Percentiles rank a stretch among this genome's conserved stretches.
These are phyloP conservation scores for Drosophila ercepeae DNA, from an alignment of 1,140 invertebrate genomes.

Conservation along the genomic window DNA sequence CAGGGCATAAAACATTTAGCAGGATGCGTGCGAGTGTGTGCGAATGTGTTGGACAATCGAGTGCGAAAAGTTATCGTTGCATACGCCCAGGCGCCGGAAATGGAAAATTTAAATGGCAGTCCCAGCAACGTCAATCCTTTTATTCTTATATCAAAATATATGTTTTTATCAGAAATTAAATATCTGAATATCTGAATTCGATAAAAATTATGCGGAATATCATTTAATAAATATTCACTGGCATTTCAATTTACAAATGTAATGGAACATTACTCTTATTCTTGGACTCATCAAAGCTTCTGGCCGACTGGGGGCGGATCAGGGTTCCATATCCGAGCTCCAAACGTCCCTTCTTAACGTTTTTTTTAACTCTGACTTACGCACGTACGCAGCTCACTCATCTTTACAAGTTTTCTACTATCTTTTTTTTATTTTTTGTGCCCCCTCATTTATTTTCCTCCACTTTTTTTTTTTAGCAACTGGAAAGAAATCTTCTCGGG, in stretches of 20 bases:
- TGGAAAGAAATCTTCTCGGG: constrained; percentile 47
- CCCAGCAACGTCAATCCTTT: no score
- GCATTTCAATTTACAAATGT: constrained; percentile 26
- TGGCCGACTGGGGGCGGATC: constrained; percentile 23
- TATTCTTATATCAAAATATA: not conserved
- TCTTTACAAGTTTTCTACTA: constrained; percentile 54
- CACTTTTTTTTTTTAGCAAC: constrained; percentile 40
- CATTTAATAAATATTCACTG: constrained; percentile 1
- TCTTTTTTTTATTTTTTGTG: constrained; percentile 18
- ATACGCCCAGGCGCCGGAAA: constrained; percentile 44
- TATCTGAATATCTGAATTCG: no score
- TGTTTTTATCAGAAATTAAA: not conserved
- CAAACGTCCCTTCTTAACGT: constrained; percentile 17
- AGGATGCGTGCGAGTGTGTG: constrained; percentile 32
- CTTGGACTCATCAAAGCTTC: constrained; percentile 48
- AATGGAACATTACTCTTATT: constrained; percentile 34
- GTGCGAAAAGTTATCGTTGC: constrained; percentile 56
- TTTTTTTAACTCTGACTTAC: constrained; percentile 64
- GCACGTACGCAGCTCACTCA: constrained; percentile 72
- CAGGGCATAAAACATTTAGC: constrained; percentile 81
- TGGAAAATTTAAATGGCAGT: not conserved
- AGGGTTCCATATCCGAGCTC: constrained; percentile 9
- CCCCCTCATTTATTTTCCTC: constrained; percentile 17
- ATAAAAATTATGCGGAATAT: not conserved
- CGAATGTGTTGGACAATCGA: constrained; percentile 35